These are phyloP conservation scores for Chiridota heheva DNA, from an alignment of 35 echinoderm and acorn worm species.

Conservation along the genomic window DNA sequence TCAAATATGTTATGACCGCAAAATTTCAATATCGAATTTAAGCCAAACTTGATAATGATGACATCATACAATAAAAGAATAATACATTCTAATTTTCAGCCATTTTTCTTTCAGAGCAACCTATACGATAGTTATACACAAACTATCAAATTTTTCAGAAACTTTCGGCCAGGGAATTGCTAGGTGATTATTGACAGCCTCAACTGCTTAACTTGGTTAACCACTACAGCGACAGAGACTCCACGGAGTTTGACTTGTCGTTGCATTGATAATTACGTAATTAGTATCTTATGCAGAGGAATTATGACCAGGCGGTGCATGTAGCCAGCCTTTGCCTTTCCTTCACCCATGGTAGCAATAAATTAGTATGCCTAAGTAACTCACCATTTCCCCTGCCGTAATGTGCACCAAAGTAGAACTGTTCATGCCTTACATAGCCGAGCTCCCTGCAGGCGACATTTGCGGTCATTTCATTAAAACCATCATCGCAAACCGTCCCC, in stretches of 20 bases:
- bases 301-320: conserved; percentile 25
- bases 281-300: neutral
- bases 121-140: too few relatives aligned
- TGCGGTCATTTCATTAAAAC: conserved; percentile 51
- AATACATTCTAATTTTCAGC: too few relatives aligned
- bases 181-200: neutral
- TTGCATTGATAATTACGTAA: conserved; percentile 27
- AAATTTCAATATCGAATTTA: too few relatives aligned
- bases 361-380: neutral
- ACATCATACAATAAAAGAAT: too few relatives aligned
- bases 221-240: neutral
- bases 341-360: conserved; percentile 35
- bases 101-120: too few relatives aligned
- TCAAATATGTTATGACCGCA: too few relatives aligned
- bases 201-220: neutral
- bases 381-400: conserved; percentile 57
- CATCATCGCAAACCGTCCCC: conserved; percentile 74
- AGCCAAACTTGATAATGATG: too few relatives aligned
- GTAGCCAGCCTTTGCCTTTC: conserved; percentile 19
- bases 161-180: too few relatives aligned
- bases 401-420: conserved; percentile 48
- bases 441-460: conserved; percentile 64
- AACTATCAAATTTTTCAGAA: too few relatives aligned
- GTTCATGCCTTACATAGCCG: conserved; percentile 42
- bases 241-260: conserved; percentile 14